A percentile compares a stretch with the other conserved stretches of the same genome.
phyloP scores from a whole-genome alignment of 2,888 invertebrate species.

The Platynereis dumerilii region DNA sequence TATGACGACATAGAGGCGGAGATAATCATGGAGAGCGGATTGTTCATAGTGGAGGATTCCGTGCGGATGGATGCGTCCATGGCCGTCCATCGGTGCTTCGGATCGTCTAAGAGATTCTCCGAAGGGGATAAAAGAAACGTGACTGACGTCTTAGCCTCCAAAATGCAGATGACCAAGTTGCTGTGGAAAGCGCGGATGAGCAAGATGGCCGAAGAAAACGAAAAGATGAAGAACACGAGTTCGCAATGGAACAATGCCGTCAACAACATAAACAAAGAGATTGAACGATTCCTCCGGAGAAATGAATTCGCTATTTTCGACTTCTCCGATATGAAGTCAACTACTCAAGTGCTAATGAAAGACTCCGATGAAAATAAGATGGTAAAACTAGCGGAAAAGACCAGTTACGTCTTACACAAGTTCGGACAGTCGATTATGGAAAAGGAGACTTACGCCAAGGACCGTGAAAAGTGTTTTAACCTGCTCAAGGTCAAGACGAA shows the following conservation, averaged over 20 bases:
- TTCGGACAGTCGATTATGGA: not conserved
- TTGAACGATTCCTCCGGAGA: not conserved
- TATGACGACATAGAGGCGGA: not conserved
- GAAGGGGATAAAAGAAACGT: not conserved
- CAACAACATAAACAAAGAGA: not conserved
- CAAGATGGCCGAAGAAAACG: not conserved
- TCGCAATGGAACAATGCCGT: not conserved
- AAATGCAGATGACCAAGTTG: conserved; percentile 3
- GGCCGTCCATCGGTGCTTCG: not conserved
- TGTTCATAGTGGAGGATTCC: not conserved
- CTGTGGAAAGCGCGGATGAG: not conserved
- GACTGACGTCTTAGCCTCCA: not conserved
- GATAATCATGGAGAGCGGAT: not conserved
- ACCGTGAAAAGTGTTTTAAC: not conserved
- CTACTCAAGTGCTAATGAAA: conserved; percentile 1
- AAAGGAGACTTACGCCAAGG: not conserved
- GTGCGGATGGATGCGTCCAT: conserved; percentile 1
- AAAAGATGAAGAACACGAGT: not conserved
- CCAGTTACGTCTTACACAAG: no score
- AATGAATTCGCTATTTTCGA: not conserved
- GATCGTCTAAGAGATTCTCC: not conserved
- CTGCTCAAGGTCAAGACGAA: not conserved
- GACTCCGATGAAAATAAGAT: not conserved
- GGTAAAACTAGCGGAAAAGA: not conserved
- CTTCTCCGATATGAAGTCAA: not conserved